Evolutionary conservation across 1,140 invertebrate genomes (phyloP).

Genomic region (Aphelenchoides avenae): DNA sequence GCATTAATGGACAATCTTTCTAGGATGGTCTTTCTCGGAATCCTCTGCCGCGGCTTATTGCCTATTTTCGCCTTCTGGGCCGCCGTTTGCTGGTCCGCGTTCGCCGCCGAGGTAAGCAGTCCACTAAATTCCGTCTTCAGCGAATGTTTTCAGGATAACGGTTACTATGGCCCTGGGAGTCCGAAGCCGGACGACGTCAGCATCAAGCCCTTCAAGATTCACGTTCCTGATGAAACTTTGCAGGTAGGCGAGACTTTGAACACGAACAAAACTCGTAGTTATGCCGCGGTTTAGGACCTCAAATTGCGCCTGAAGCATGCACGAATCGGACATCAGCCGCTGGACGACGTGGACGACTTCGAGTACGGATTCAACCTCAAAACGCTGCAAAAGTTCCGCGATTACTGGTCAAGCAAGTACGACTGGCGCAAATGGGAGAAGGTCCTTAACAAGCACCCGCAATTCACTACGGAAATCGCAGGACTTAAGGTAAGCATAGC

Average conservation of each 20-base stretch:
- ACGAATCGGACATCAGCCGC: conserved; percentile 21
- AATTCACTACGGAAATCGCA: conserved; percentile 32
- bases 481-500: conserved; percentile 22
- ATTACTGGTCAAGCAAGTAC: conserved; percentile 27
- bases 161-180: conserved; percentile 19
- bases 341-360: conserved; percentile 23
- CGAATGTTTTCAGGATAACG: conserved; percentile 24
- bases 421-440: conserved; percentile 29
- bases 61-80: too few species aligned
- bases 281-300: background rate
- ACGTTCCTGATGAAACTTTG: conserved; percentile 13
- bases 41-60: too few species aligned
- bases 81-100: too few species aligned
- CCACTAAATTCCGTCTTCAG: too few species aligned
- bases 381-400: conserved; percentile 6
- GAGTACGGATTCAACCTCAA: conserved; percentile 25
- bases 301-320: conserved; percentile 5
- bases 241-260: background rate
- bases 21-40: too few species aligned
- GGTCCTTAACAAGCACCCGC: conserved; percentile 12
- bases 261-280: background rate
- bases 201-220: conserved; percentile 21
- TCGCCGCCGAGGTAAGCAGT: too few species aligned
- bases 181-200: conserved; percentile 10
- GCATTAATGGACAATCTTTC: too few species aligned